Percentiles rank a stretch among this genome's conserved stretches.
Evolutionary conservation across 92 coral and sea anemone genomes (phyloP).

Genomic region (Phymanthus crucifer): DNA sequence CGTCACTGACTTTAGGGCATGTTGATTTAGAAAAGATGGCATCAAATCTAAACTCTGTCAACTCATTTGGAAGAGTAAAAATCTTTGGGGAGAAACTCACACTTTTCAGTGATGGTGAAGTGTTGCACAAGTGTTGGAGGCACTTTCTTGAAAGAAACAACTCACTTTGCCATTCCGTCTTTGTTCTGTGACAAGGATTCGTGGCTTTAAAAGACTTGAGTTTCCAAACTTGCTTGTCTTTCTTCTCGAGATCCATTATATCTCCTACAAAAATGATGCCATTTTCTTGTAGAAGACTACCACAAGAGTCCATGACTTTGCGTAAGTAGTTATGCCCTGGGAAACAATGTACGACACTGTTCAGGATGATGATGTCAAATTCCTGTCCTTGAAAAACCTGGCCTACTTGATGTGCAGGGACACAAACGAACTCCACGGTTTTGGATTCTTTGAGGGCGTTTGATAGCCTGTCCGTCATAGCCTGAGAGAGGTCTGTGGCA

Average conservation of each 20-base stretch:
- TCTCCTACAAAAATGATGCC: slow-evolving; percentile 10
- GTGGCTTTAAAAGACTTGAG: slow-evolving; percentile 4
- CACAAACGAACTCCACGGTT: background rate
- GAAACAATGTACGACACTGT: slow-evolving; percentile 14
- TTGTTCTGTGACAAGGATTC: background rate
- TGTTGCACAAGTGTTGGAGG: background rate
- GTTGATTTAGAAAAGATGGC: background rate
- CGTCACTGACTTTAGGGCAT: background rate
- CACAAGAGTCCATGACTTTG: background rate
- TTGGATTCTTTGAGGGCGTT: background rate
- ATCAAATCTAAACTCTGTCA: slow-evolving; percentile 8
- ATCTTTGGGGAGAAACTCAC: background rate
- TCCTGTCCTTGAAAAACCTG: background rate
- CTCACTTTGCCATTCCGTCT: slow-evolving; percentile 9
- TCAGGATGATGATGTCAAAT: background rate
- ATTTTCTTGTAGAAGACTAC: background rate
- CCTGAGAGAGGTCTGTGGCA: slow-evolving; percentile 4
- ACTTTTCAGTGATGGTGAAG: background rate
- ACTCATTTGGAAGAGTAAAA: background rate
- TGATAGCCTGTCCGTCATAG: background rate
- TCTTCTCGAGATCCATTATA: slow-evolving; percentile 8
- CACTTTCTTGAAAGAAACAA: background rate
- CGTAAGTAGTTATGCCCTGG: slow-evolving; percentile 4
- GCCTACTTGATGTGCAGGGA: slow-evolving; percentile 4
- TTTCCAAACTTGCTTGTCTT: slow-evolving; percentile 5